These are phyloP conservation scores for Parapristionchus giblindavisi DNA, from an alignment of 2,888 invertebrate genomes.

Conservation along the genomic window DNA sequence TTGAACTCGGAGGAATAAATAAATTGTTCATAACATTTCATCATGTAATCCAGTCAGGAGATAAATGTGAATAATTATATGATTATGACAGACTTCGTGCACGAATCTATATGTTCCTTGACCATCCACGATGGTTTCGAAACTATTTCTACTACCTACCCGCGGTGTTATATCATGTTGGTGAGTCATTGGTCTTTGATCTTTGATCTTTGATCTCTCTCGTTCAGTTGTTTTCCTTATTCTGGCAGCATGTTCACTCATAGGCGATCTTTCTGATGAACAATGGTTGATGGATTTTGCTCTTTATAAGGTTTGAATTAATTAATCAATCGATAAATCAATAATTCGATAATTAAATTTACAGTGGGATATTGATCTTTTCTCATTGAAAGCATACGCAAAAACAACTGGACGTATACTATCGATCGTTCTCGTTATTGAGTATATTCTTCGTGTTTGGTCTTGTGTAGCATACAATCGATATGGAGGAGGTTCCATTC, in stretches of 20 bases:
- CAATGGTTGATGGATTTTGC: not conserved
- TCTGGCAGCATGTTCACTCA: not conserved
- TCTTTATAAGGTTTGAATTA: not conserved
- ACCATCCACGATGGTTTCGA: conserved; percentile 14
- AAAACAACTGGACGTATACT: not conserved
- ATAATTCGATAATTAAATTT: not conserved
- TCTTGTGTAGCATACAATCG: conserved; percentile 16
- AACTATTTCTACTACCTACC: conserved; percentile 5
- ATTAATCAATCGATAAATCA: too few species aligned
- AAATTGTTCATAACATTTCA: too few species aligned
- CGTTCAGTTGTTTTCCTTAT: conserved; percentile 10
- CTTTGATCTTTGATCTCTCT: not conserved
- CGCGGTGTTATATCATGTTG: conserved; percentile 15
- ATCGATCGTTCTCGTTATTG: not conserved
- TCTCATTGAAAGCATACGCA: not conserved
- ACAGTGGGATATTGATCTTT: conserved; percentile 10
- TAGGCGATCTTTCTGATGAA: not conserved
- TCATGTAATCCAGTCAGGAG: too few species aligned
- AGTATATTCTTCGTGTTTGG: conserved; percentile 23
- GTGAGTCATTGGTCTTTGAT: not conserved
- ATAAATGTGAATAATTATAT: too few species aligned
- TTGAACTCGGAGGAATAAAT: not conserved
- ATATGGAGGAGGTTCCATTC: conserved; percentile 23
- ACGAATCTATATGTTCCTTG: conserved; percentile 20
- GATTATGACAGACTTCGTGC: not conserved